These are phyloP conservation scores for Caiman crocodilus DNA, from an alignment of 2,797 vertebrate genomes.

Conservation along the genomic window DNA sequence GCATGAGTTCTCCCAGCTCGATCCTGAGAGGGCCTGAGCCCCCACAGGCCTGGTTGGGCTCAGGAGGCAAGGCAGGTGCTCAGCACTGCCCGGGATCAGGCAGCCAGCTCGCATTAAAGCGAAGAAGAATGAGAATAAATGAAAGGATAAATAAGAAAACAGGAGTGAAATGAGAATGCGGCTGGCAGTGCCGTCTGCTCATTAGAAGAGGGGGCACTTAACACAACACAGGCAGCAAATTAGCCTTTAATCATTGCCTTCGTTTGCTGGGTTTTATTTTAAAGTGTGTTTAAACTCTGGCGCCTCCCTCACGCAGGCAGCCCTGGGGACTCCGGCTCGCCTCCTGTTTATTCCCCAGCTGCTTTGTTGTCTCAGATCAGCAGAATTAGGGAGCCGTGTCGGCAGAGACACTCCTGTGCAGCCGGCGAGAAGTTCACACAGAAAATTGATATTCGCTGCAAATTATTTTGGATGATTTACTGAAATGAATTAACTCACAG, in stretches of 20 bases:
- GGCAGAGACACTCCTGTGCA: conserved; percentile 71
- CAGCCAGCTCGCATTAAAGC: fast-evolving
- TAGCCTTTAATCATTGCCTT: conserved; percentile 77
- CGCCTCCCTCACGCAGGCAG: conserved; percentile 32
- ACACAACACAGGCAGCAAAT: conserved; percentile 78
- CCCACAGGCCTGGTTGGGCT: not conserved
- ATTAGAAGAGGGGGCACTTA: conserved; percentile 70
- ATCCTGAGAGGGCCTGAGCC: not conserved
- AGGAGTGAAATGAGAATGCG: conserved; percentile 41
- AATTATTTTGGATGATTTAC: conserved; percentile 79
- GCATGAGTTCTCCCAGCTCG: not conserved
- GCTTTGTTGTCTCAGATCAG: conserved; percentile 72
- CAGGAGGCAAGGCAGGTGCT: not conserved
- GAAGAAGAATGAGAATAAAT: not conserved
- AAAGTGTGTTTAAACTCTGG: conserved; percentile 45
- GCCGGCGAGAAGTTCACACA: conserved; percentile 68
- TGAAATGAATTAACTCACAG: conserved; percentile 73
- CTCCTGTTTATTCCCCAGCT: conserved; percentile 73
- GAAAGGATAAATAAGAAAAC: conserved; percentile 66
- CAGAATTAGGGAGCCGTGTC: conserved; percentile 68
- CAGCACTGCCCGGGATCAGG: not conserved
- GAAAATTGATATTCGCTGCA: conserved; percentile 69
- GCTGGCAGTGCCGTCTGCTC: conserved; percentile 48
- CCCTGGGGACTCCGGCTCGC: conserved; percentile 54
- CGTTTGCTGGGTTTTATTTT: conserved; percentile 39